Percentiles rank a stretch among this genome's conserved stretches.
Evolutionary conservation across 2,888 invertebrate genomes (phyloP).

Genomic region (Neria commutata): DNA sequence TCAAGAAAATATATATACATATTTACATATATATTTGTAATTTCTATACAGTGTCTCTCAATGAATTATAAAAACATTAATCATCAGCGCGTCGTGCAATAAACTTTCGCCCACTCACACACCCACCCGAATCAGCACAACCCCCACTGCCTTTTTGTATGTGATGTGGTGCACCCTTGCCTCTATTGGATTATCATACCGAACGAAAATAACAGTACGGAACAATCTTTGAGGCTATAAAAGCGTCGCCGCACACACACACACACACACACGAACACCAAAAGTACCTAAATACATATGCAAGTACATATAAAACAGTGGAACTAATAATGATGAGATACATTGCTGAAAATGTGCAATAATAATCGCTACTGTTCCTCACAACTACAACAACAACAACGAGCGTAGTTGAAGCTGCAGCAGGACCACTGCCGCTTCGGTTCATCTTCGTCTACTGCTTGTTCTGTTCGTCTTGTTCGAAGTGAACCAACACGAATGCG

Average conservation of each 20-base stretch:
- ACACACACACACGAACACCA: neutral
- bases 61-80: neutral
- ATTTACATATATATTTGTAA: conserved; percentile 2
- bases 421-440: conserved; percentile 6
- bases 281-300: neutral
- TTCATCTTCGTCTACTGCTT: too few species aligned
- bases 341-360: conserved; percentile 40
- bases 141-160: too few species aligned
- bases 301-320: too few species aligned
- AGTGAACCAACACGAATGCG: conserved; percentile 18
- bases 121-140: neutral
- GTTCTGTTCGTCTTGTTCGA: neutral
- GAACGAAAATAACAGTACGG: too few species aligned
- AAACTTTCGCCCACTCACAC: neutral
- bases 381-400: conserved; percentile 6
- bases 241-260: conserved; percentile 8
- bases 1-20: conserved; percentile 19
- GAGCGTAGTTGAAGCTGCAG: conserved; percentile 10
- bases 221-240: conserved; percentile 5
- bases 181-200: too few species aligned
- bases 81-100: neutral
- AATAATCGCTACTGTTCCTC: conserved; percentile 25
- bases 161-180: neutral
- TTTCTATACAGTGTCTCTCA: neutral
- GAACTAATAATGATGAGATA: neutral